Evolutionary conservation across 1,140 invertebrate species (phyloP).

Genomic region (Oryzaephilus surinamensis): DNA sequence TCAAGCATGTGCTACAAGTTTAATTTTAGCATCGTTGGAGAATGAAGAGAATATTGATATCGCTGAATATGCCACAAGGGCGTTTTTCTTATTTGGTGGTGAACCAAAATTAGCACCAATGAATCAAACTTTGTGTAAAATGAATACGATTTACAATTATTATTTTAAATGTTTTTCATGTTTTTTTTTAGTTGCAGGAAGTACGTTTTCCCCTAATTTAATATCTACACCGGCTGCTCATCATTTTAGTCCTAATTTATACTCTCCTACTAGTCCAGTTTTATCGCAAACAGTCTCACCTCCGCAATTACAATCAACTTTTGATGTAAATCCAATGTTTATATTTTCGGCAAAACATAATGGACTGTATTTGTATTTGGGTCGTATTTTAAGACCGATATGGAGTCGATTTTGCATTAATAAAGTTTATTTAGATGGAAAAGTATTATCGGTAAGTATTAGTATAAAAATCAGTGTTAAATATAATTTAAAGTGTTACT

Average conservation of each 20-base stretch:
- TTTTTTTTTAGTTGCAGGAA: conserved; percentile 18
- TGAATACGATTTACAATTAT: conserved; percentile 8
- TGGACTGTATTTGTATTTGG: conserved; percentile 83
- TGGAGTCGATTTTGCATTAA: conserved; percentile 67
- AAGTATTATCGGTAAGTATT: conserved; percentile 49
- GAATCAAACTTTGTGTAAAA: conserved; percentile 24
- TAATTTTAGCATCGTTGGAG: conserved; percentile 73
- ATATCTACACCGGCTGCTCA: conserved; percentile 28
- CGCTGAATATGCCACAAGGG: conserved; percentile 78
- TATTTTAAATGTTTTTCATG: conserved; percentile 2
- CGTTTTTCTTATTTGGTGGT: conserved; percentile 86
- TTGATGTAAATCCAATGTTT: conserved; percentile 19
- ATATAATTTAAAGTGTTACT: too few relatives aligned
- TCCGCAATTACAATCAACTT: conserved; percentile 19
- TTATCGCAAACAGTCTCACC: conserved; percentile 6
- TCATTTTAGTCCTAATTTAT: conserved; percentile 14
- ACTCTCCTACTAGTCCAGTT: conserved; percentile 28
- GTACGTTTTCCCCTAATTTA: conserved; percentile 27
- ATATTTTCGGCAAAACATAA: conserved; percentile 83
- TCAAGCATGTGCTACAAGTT: conserved; percentile 80
- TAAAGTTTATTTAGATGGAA: conserved; percentile 45
- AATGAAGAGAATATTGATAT: conserved; percentile 57
- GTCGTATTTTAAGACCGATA: conserved; percentile 71
- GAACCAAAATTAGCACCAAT: conserved; percentile 43
- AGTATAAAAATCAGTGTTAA: not conserved